These are phyloP conservation scores for Oceanodroma leucorhoa DNA, from an alignment of 2,797 vertebrate species.

Conservation along the genomic window DNA sequence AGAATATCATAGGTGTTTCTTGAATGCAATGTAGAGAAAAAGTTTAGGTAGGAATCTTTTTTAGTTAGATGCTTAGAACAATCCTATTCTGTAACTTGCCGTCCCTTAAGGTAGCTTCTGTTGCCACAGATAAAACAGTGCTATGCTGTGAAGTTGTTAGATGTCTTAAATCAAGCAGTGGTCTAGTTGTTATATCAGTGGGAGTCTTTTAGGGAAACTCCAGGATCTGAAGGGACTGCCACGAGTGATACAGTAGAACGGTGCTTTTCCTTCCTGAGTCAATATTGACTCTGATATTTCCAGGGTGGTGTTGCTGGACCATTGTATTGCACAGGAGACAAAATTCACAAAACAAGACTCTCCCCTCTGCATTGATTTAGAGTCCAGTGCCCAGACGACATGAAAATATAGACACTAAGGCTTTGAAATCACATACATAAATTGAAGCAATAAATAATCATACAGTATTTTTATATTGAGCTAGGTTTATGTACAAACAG, in stretches of 20 bases:
- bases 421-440: background rate
- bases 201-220: conserved; percentile 63
- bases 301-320: background rate
- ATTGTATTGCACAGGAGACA: background rate
- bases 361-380: background rate
- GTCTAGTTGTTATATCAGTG: background rate
- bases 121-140: background rate
- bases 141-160: background rate
- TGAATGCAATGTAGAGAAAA: background rate
- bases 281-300: conserved; percentile 54
- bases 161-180: background rate
- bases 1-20: background rate
- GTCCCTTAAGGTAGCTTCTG: background rate
- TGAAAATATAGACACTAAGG: background rate
- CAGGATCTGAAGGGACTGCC: conserved; percentile 41
- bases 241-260: background rate
- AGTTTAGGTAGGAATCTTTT: background rate
- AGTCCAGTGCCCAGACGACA: background rate
- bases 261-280: conserved; percentile 65
- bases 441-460: background rate
- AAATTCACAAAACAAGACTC: background rate
- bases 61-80: background rate
- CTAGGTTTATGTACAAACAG: background rate
- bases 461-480: background rate
- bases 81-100: background rate